Evolutionary conservation across 1,140 invertebrate species (phyloP).

Genomic region (Frieseomelitta varia): DNA sequence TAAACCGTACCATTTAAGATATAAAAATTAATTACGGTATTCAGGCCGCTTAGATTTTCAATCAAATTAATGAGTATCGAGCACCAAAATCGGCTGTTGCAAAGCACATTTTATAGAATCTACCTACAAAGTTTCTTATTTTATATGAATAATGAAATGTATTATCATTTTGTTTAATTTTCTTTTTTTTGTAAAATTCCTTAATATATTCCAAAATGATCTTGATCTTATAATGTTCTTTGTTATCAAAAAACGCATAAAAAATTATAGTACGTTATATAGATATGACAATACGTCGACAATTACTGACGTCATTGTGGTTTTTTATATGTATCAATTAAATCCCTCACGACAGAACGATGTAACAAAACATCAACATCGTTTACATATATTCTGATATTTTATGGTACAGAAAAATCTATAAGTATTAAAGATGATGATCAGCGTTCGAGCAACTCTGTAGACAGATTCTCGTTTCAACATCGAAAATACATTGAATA

Average conservation of each 20-base stretch:
- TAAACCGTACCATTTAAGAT: slow-evolving; percentile 10
- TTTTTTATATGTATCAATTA: slow-evolving; percentile 19
- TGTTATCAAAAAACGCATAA: slow-evolving; percentile 32
- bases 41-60: slow-evolving; percentile 37
- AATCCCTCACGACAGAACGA: slow-evolving; percentile 9
- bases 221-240: slow-evolving; percentile 9
- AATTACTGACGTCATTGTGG: not conserved
- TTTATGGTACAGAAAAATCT: slow-evolving; percentile 20
- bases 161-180: not conserved
- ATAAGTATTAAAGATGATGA: slow-evolving; percentile 38
- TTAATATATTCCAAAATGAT: slow-evolving; percentile 18
- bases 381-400: slow-evolving; percentile 4
- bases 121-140: slow-evolving; percentile 50
- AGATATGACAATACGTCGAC: slow-evolving; percentile 12
- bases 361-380: slow-evolving; percentile 28
- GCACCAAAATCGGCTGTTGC: slow-evolving; percentile 40
- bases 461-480: slow-evolving; percentile 62
- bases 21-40: slow-evolving; percentile 37
- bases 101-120: slow-evolving; percentile 52
- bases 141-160: slow-evolving; percentile 17
- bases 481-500: slow-evolving; percentile 60
- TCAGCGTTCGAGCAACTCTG: slow-evolving; percentile 52
- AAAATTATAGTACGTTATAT: slow-evolving; percentile 40
- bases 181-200: not conserved
- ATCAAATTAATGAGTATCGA: slow-evolving; percentile 50